These are phyloP conservation scores for Potamarius usumacintae DNA, from an alignment of 2,113 vertebrate genomes.

Conservation along the genomic window DNA sequence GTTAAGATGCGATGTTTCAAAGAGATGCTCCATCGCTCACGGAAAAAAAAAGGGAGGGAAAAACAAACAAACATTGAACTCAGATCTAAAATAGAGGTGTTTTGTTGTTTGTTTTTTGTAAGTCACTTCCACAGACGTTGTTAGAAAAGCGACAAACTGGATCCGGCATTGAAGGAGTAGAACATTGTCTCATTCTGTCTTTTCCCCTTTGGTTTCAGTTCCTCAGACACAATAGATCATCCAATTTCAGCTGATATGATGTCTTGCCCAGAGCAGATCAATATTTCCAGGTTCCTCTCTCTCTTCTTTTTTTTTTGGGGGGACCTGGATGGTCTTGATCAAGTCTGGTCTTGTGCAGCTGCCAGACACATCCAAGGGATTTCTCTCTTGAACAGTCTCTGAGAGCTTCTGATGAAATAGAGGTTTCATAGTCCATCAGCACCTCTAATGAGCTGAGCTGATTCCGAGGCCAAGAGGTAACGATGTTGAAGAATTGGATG, in stretches of 20 bases:
- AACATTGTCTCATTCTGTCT: slow-evolving; percentile 1
- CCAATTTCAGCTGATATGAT: slow-evolving; percentile 28
- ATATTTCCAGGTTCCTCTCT: neutral
- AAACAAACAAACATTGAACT: neutral
- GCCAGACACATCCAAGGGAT: neutral
- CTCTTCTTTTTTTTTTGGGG: neutral
- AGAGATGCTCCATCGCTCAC: slow-evolving; percentile 9
- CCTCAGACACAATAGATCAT: slow-evolving; percentile 29
- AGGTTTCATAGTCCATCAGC: neutral
- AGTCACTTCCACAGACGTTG: neutral
- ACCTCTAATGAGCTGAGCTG: slow-evolving; percentile 16
- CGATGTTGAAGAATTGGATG: slow-evolving; percentile 5
- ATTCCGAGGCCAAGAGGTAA: neutral
- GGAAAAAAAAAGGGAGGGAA: neutral
- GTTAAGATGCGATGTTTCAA: neutral
- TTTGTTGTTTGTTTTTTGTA: neutral
- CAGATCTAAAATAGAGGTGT: neutral
- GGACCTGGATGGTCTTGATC: neutral
- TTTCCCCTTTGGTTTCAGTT: neutral
- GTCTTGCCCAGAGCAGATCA: slow-evolving; percentile 27
- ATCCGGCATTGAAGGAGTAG: neutral
- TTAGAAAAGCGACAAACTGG: neutral
- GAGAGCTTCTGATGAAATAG: neutral
- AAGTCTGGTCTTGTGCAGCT: slow-evolving; percentile 4
- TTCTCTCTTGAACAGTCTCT: neutral